Percentiles rank a stretch among this genome's conserved stretches.
Conservation (phyloP, 1,140 invertebrate species). For the Elysia chlorotica region DNA sequence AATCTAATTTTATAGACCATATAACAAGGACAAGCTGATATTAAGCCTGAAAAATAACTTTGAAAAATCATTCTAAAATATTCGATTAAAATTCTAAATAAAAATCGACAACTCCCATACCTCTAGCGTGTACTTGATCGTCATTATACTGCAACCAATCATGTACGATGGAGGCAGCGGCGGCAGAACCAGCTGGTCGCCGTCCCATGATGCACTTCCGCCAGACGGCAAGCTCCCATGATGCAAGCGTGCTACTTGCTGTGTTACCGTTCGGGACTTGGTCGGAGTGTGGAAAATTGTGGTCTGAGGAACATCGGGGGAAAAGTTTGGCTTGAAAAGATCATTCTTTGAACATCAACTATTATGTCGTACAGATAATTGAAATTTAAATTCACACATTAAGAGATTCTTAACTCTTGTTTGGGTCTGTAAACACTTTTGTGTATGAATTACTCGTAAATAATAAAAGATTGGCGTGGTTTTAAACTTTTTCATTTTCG, state of each 20-base stretch:
- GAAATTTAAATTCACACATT: no score
- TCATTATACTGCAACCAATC: constrained; percentile 54
- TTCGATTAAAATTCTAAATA: neutral
- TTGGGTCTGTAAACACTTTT: no score
- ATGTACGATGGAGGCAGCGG: constrained; percentile 52
- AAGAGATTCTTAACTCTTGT: no score
- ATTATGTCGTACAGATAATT: no score
- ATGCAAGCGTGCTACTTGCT: constrained; percentile 39
- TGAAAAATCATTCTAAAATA: neutral
- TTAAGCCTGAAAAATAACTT: no score
- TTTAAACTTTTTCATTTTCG: no score
- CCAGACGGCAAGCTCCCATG: constrained; percentile 42
- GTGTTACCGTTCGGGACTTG: constrained; percentile 36
- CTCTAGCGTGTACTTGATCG: constrained; percentile 51
- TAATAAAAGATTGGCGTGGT: no score
- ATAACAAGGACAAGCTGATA: no score
- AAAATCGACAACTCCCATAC: constrained; percentile 28
- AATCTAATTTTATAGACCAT: no score
- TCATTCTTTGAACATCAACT: no score
- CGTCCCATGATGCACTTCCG: constrained; percentile 46
- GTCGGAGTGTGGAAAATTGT: constrained; percentile 33
- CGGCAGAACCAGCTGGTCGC: constrained; percentile 43
- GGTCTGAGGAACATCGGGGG: constrained; percentile 41
- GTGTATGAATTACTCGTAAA: no score
- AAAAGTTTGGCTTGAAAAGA: no score